Evolutionary conservation across 2,797 vertebrate genomes (phyloP).

Genomic region (Capromys pilorides): DNA sequence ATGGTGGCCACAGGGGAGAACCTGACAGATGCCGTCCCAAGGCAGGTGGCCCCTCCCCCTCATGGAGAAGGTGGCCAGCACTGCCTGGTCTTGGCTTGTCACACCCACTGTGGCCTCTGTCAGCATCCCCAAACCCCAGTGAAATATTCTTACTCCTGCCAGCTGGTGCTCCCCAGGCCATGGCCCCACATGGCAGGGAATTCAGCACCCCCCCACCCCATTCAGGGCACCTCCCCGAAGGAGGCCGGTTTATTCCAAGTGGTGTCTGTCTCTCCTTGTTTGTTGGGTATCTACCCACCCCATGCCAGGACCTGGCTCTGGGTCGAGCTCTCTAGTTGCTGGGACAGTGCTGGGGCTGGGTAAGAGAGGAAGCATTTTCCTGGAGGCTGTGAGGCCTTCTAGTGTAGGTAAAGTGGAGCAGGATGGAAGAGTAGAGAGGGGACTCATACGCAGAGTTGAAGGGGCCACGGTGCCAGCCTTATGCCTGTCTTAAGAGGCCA

Average conservation of each 20-base stretch:
- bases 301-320: neutral
- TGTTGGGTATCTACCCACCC: neutral
- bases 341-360: neutral
- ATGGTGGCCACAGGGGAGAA: neutral
- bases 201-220: neutral
- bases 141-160: neutral
- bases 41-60: neutral
- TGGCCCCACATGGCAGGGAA: neutral
- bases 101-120: neutral
- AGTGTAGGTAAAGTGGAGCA: too few relatives aligned
- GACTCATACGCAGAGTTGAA: too few relatives aligned
- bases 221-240: neutral
- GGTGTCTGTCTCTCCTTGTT: neutral
- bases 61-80: neutral
- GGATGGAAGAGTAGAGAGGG: neutral
- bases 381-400: neutral
- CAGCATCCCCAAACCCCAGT: neutral
- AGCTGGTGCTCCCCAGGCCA: neutral
- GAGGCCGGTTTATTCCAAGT: neutral
- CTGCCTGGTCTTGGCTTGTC: neutral
- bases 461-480: neutral
- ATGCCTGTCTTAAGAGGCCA: neutral
- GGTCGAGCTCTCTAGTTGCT: neutral
- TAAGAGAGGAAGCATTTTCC: neutral
- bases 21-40: neutral